A percentile compares a stretch with the other conserved stretches of the same genome.
These are phyloP conservation scores for Drosophila orosa DNA, from an alignment of 1,140 invertebrate genomes.

Conservation along the genomic window DNA sequence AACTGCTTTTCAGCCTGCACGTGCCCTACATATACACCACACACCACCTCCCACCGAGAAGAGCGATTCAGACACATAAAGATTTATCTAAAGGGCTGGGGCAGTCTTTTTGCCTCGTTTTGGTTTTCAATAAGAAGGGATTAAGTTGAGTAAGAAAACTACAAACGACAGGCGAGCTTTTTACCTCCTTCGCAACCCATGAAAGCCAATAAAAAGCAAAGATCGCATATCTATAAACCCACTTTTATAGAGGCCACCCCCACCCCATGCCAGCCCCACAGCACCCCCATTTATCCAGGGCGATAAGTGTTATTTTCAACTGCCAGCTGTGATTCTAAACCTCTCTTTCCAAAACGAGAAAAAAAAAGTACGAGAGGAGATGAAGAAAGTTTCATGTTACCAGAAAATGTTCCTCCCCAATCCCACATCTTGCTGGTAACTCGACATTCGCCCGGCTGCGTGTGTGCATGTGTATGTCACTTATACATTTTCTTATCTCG, in stretches of 20 bases:
- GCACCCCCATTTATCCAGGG: slow-evolving; percentile 30
- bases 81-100: slow-evolving; percentile 56
- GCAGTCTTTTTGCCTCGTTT: slow-evolving; percentile 55
- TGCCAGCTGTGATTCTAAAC: slow-evolving; percentile 74
- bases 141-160: slow-evolving; percentile 75
- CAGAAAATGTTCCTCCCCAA: slow-evolving; percentile 29
- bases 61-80: slow-evolving; percentile 34
- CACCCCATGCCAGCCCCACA: not conserved
- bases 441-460: slow-evolving; percentile 18
- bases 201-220: slow-evolving; percentile 75
- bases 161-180: slow-evolving; percentile 56
- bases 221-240: slow-evolving; percentile 67
- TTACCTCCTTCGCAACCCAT: slow-evolving; percentile 21
- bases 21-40: slow-evolving; percentile 41
- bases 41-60: slow-evolving; percentile 7
- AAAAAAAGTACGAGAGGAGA: not conserved
- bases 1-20: slow-evolving; percentile 59
- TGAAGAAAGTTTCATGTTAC: slow-evolving; percentile 74
- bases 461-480: slow-evolving; percentile 36
- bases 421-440: slow-evolving; percentile 27
- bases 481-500: slow-evolving; percentile 71
- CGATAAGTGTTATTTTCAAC: slow-evolving; percentile 79
- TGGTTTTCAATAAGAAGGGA: slow-evolving; percentile 75
- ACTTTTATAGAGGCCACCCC: slow-evolving; percentile 36
- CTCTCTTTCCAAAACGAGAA: not conserved